These are phyloP conservation scores for Apostichopus leukothele DNA, from an alignment of 53 echinoderm and acorn worm genomes.

Conservation along the genomic window DNA sequence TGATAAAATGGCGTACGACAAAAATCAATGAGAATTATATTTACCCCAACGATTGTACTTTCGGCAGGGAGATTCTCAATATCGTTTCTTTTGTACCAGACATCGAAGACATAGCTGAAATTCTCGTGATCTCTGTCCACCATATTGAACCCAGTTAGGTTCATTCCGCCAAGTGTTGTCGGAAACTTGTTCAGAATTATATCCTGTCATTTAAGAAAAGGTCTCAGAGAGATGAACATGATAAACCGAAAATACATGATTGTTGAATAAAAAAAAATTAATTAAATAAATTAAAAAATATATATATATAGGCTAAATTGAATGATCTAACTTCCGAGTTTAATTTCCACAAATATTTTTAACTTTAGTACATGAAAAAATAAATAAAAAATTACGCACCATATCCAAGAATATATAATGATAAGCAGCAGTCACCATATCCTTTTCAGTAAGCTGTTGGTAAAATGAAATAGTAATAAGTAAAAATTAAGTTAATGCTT, in stretches of 20 bases:
- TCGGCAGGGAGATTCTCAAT: not conserved
- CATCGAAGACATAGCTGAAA: constrained; percentile 23
- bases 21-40: not conserved
- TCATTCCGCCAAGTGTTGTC: constrained; percentile 70
- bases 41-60: constrained; percentile 19
- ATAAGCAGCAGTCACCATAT: constrained; percentile 89
- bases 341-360: too few species aligned
- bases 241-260: not conserved
- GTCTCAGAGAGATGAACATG: not conserved
- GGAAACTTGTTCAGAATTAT: constrained; percentile 42
- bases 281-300: too few species aligned
- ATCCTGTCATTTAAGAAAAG: constrained; percentile 19
- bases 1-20: too few species aligned
- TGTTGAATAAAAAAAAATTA: too few species aligned
- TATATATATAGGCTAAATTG: too few species aligned
- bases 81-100: not conserved
- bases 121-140: constrained; percentile 2
- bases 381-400: constrained; percentile 22
- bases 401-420: constrained; percentile 83
- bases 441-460: constrained; percentile 62
- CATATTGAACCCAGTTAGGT: constrained; percentile 69
- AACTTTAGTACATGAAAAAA: too few species aligned
- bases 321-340: too few species aligned
- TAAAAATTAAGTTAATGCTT: too few species aligned
- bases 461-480: not conserved